These are phyloP conservation scores for Heliconius aoede DNA, from an alignment of 2,888 invertebrate genomes.

Conservation along the genomic window DNA sequence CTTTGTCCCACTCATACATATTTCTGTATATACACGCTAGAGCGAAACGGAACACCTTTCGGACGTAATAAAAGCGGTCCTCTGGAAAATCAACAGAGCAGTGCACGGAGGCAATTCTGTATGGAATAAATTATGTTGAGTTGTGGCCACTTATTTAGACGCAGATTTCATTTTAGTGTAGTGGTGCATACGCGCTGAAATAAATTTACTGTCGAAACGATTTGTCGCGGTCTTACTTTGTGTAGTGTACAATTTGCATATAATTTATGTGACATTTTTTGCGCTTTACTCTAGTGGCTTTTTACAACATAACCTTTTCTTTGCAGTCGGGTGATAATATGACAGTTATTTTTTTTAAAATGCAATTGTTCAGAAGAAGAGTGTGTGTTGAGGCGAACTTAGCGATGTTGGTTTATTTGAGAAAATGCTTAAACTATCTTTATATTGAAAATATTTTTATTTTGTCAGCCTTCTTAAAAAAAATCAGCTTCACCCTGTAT, in stretches of 20 bases:
- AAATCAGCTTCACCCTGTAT: too few relatives aligned
- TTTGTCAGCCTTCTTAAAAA: too few relatives aligned
- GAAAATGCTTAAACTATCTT: too few relatives aligned
- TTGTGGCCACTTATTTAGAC: slow-evolving; percentile 65
- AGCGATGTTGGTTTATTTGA: not conserved
- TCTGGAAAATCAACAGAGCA: slow-evolving; percentile 72
- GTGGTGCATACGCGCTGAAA: slow-evolving; percentile 54
- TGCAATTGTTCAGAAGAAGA: not conserved
- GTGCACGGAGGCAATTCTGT: slow-evolving; percentile 64
- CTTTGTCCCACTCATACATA: slow-evolving; percentile 50
- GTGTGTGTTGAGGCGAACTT: not conserved
- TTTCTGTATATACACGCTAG: slow-evolving; percentile 41
- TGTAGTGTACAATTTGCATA: slow-evolving; percentile 13
- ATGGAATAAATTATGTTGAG: slow-evolving; percentile 71
- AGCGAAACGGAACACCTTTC: slow-evolving; percentile 54
- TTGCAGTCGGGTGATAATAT: not conserved
- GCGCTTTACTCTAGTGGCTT: not conserved
- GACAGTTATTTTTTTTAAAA: not conserved
- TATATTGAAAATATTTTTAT: too few relatives aligned
- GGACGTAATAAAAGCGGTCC: slow-evolving; percentile 59
- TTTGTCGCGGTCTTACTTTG: slow-evolving; percentile 13
- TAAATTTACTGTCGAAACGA: slow-evolving; percentile 45
- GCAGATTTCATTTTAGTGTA: slow-evolving; percentile 67
- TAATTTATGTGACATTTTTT: slow-evolving; percentile 4
- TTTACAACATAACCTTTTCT: not conserved